Evolutionary conservation across 2,797 vertebrate species (phyloP).

Genomic region (Cyclura pinguis): DNA sequence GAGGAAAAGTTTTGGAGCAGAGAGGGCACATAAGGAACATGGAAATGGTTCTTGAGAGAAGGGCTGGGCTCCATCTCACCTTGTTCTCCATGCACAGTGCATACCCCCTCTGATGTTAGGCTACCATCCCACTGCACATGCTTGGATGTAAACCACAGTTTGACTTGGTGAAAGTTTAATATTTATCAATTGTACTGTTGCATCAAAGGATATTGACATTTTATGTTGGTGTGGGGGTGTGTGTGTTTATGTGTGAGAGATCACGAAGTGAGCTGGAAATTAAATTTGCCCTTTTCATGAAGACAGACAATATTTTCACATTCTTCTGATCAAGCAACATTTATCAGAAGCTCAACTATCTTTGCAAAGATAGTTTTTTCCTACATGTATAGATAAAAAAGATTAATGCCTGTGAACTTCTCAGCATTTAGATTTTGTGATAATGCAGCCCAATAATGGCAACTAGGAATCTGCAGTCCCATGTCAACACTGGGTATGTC

Average conservation of each 20-base stretch:
- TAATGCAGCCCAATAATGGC: constrained; percentile 55
- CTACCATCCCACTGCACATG: neutral
- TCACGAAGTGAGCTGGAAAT: constrained; percentile 74
- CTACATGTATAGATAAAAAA: constrained; percentile 71
- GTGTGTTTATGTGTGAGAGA: constrained; percentile 56
- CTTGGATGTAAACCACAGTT: neutral
- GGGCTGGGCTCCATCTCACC: neutral
- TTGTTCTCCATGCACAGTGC: neutral
- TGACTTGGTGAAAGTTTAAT: neutral
- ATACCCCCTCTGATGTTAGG: neutral
- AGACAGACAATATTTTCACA: constrained; percentile 83
- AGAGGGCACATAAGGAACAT: neutral
- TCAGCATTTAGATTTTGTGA: constrained; percentile 68
- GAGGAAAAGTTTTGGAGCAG: neutral
- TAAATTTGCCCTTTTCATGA: constrained; percentile 79
- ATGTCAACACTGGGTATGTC: neutral
- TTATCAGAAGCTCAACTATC: constrained; percentile 81
- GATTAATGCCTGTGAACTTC: constrained; percentile 82
- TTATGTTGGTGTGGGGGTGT: constrained; percentile 38
- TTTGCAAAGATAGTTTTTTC: constrained; percentile 76
- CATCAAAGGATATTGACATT: constrained; percentile 73
- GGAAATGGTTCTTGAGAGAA: neutral
- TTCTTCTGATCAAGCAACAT: constrained; percentile 81
- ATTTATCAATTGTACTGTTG: neutral
- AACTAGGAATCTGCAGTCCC: neutral